Evolutionary conservation across 1,140 invertebrate species (phyloP), one percentile per base, ranked within the genome.

Genomic region (Frieseomelitta varia): DNA sequence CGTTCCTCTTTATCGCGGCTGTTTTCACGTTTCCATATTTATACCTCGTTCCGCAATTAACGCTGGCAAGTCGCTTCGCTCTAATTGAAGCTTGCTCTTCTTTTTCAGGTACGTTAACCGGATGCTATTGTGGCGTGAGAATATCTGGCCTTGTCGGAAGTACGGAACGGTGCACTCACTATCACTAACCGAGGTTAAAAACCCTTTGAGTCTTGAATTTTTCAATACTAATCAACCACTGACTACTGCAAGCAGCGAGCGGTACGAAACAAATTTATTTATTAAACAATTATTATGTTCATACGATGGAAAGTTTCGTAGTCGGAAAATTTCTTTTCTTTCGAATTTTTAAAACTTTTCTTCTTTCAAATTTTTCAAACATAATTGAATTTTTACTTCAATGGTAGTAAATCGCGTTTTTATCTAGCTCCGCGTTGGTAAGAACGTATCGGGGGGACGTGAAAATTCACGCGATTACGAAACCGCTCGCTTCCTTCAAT

Each of bases 21-120:
- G 24, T 34, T 19, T 12, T n/a, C 15, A 19, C 30, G 61, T 63
- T 76, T 39, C 58, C 24, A 17, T 17, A 63, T 14, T 67, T 53
- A 63, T 63, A 53, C 39, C 24, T 53, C 30, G 77, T 84, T 61
- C 63, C 55, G n/a, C 84, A 78, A 90, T 90, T 85, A 84, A 61
- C n/a, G 27, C 53, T 24, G n/a, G 27, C 61, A 69, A 81, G 74
- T 63, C 63, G 78, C 53, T 63, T 79, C 87, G 87, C 73, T 90
- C 90, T 88, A 90, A 91, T 91, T 90, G 85, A 85, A 89, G 65
- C 73, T 34, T 81, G 55, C 67, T 88, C 73, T 85, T 88, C 79
- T 85, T 79, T 90, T 89, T 27, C 86, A 90, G 89, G 89, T 91
- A 90, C 84, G 89, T 90, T 91, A 82, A 86, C 87, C 87, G 81